Percentiles rank a stretch among this genome's conserved stretches.
Conservation (phyloP, 1,140 invertebrate genomes). For the Drosophila asahinai region DNA sequence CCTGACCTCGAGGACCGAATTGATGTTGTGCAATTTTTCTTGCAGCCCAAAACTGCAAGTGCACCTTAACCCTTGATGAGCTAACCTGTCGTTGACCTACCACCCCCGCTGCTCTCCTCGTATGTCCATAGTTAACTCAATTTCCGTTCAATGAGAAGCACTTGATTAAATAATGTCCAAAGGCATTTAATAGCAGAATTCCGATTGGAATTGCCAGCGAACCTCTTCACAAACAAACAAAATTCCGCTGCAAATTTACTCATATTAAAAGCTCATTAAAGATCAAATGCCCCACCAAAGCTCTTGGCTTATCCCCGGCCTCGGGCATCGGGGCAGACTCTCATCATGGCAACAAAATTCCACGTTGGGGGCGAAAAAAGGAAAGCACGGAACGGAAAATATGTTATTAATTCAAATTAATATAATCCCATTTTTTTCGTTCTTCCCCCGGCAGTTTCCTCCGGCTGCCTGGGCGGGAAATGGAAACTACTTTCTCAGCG, state of each 20-base stretch:
- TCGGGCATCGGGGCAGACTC: constrained; percentile 15
- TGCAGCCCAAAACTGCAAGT: constrained; percentile 39
- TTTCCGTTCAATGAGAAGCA: constrained; percentile 14
- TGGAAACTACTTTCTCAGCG: constrained; percentile 73
- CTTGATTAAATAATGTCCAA: constrained; percentile 55
- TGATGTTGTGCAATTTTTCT: constrained; percentile 53
- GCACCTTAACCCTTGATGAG: constrained; percentile 25
- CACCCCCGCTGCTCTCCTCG: not conserved
- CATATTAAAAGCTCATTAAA: constrained; percentile 76
- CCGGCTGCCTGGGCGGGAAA: constrained; percentile 45
- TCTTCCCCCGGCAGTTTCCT: constrained; percentile 10
- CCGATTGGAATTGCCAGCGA: constrained; percentile 41
- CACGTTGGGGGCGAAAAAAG: constrained; percentile 10
- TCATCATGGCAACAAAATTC: constrained; percentile 61
- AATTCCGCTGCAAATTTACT: constrained; percentile 71
- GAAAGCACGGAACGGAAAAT: constrained; percentile 67
- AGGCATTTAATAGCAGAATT: constrained; percentile 44
- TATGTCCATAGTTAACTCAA: constrained; percentile 20
- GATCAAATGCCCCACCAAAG: constrained; percentile 28
- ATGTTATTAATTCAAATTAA: constrained; percentile 84
- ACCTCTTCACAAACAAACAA: constrained; percentile 31
- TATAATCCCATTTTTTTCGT: constrained; percentile 71
- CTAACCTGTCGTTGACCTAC: constrained; percentile 12
- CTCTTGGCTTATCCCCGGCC: constrained; percentile 13
- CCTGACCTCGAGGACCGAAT: constrained; percentile 27